These are phyloP conservation scores for Coenonympha glycerion DNA, from an alignment of 2,888 invertebrate species.

Conservation along the genomic window DNA sequence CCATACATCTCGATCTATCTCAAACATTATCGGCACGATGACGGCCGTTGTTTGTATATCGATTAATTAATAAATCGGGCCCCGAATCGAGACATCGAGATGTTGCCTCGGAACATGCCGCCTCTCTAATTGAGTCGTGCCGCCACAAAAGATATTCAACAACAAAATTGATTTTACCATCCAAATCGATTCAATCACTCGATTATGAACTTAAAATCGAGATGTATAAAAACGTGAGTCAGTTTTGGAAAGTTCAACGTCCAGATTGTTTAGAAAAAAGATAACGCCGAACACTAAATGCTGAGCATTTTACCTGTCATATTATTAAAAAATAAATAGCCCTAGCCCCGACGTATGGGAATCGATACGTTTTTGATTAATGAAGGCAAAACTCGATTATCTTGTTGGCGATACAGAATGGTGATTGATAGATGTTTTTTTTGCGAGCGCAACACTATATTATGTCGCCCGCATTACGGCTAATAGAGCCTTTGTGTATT, in stretches of 20 bases:
- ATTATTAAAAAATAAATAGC: constrained; percentile 69
- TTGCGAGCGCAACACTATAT: constrained; percentile 37
- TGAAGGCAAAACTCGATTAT: constrained; percentile 63
- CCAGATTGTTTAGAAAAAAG: constrained; percentile 37
- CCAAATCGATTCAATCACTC: neutral
- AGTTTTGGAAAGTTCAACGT: neutral
- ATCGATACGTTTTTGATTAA: constrained; percentile 70
- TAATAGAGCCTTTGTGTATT: constrained; percentile 35
- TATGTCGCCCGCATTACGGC: constrained; percentile 45
- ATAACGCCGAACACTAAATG: constrained; percentile 64
- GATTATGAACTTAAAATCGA: constrained; percentile 29
- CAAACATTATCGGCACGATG: constrained; percentile 59
- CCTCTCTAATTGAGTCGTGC: constrained; percentile 73
- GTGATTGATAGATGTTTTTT: constrained; percentile 41
- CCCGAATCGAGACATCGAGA: constrained; percentile 63
- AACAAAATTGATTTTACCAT: constrained; percentile 27
- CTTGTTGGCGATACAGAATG: constrained; percentile 51
- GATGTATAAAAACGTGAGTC: constrained; percentile 3
- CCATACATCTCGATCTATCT: constrained; percentile 46
- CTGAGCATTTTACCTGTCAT: constrained; percentile 72
- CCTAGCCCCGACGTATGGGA: constrained; percentile 58
- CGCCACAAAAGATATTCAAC: constrained; percentile 63
- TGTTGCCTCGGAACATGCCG: constrained; percentile 64
- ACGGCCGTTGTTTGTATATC: constrained; percentile 74
- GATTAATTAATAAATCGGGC: constrained; percentile 75